Base-by-base conservation (phyloP, 2,113 vertebrate species). In the Mesocricetus auratus region DNA sequence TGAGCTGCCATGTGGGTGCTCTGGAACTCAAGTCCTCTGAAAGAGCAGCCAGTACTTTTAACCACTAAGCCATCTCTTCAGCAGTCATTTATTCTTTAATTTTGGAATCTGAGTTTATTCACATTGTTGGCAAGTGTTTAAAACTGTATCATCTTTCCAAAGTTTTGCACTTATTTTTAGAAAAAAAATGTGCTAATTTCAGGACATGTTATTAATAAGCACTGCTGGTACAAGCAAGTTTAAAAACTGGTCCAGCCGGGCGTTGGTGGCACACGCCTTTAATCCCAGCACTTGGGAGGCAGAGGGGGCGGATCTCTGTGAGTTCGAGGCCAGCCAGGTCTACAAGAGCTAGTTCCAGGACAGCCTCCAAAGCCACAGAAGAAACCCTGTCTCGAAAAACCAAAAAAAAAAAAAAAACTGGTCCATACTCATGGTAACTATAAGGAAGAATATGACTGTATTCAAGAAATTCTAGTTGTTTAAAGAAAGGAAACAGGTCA, bases 151-250 rank as follows among this genome's bases (percentile, higher is more conserved):
- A 47, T 86, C 47, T 95, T 95, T 92, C 7, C 39, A 73, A 86
- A 73, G 36, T 90, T 90, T 90, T 85, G 22, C 7, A 85, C 24
- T 22, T 90, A 53, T 77, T 94, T 94, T 93, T 31, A 88, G 62
- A 42, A 26, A 24, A 29, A 79, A 42, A 60, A 24, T 29, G 3
- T 39, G 21, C 62, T 85, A 45, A 85, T 85, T 64, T 29, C 26
- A 85, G 2, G 3, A 31, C 9, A 45, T 64, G 26, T 45, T 17
- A 64, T 85, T 85, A 45, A 85, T 62, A 64, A 45, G 82, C 24
- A 62, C 56, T 85, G 58, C 58, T 85, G 24, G 15, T 42, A 64
- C 39, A 64, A 45, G n/a, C 13, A 60, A 64, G 39, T 64, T 85
- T 62, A 83, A 62, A 64, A 42, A 62, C 42, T n/a, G n/a, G n/a